Evolutionary conservation across 2,113 vertebrate species (phyloP).

Genomic region (Tor tambroides): DNA sequence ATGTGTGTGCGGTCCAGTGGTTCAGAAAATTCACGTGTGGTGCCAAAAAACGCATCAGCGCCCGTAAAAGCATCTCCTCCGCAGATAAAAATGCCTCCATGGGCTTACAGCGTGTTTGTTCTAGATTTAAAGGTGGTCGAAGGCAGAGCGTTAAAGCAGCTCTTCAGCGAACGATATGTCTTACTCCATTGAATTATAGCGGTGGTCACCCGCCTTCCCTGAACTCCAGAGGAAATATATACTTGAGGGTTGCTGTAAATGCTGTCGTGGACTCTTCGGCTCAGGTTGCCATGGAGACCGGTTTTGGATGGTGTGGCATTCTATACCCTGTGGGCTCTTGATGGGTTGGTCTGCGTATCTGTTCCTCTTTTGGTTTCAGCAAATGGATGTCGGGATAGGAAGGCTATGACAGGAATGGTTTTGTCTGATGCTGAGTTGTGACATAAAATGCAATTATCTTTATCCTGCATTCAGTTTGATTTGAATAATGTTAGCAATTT

Average conservation of each 20-base stretch:
- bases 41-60: slow-evolving; percentile 18
- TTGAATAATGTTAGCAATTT: not conserved
- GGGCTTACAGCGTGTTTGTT: not conserved
- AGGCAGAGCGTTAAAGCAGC: slow-evolving; percentile 13
- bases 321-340: not conserved
- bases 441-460: not conserved
- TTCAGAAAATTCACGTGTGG: slow-evolving; percentile 15
- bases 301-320: slow-evolving; percentile 25
- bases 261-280: not conserved
- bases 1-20: slow-evolving; percentile 31
- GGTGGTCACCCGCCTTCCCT: slow-evolving; percentile 14
- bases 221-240: slow-evolving; percentile 22
- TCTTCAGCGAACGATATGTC: not conserved
- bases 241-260: slow-evolving; percentile 33
- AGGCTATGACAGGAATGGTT: not conserved
- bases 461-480: not conserved
- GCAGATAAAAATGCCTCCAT: not conserved
- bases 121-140: not conserved
- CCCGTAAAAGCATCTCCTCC: not conserved
- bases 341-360: slow-evolving; percentile 6
- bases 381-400: not conserved
- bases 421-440: not conserved
- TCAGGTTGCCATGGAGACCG: not conserved
- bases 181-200: slow-evolving; percentile 1
- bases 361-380: not conserved